A percentile compares a stretch with the other conserved stretches of the same genome.
Conservation (phyloP, 1,140 invertebrate genomes). For the Solenopsis fugax region DNA sequence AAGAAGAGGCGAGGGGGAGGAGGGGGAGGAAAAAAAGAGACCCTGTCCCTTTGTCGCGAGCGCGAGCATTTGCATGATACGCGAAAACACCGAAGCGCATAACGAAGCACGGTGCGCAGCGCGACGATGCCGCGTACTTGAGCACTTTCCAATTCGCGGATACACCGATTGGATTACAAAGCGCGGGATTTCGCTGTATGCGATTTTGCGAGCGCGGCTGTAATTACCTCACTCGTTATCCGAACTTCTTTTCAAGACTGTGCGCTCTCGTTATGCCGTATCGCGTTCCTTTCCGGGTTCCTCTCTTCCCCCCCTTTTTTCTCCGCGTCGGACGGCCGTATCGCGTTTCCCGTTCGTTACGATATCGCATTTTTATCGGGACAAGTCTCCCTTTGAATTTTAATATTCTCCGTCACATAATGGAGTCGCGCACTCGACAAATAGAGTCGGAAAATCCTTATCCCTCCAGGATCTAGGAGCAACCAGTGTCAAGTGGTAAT, state of each 20-base stretch:
- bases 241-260: conserved; percentile 29
- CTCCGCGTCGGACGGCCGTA: conserved; percentile 40
- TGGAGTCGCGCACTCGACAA: conserved; percentile 44
- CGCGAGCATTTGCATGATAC: conserved; percentile 40
- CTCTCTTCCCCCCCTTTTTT: conserved; percentile 17
- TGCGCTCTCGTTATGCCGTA: conserved; percentile 29
- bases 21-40: neutral
- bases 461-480: conserved; percentile 68
- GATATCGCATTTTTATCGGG: conserved; percentile 49
- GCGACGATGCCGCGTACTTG: conserved; percentile 25
- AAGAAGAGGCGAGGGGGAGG: neutral
- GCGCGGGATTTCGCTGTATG: conserved; percentile 30
- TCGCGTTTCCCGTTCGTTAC: conserved; percentile 39
- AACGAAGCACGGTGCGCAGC: conserved; percentile 8
- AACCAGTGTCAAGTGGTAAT: conserved; percentile 78
- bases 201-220: conserved; percentile 33
- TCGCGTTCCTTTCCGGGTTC: conserved; percentile 27
- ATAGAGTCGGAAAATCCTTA: conserved; percentile 46
- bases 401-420: conserved; percentile 46
- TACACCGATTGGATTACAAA: conserved; percentile 51
- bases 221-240: conserved; percentile 57
- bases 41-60: conserved; percentile 39
- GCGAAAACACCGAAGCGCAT: conserved; percentile 40
- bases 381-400: conserved; percentile 35
- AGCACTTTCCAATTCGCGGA: conserved; percentile 29